These are phyloP conservation scores for Adrianichthys oophorus DNA, from an alignment of 2,797 vertebrate genomes.

Conservation along the genomic window DNA sequence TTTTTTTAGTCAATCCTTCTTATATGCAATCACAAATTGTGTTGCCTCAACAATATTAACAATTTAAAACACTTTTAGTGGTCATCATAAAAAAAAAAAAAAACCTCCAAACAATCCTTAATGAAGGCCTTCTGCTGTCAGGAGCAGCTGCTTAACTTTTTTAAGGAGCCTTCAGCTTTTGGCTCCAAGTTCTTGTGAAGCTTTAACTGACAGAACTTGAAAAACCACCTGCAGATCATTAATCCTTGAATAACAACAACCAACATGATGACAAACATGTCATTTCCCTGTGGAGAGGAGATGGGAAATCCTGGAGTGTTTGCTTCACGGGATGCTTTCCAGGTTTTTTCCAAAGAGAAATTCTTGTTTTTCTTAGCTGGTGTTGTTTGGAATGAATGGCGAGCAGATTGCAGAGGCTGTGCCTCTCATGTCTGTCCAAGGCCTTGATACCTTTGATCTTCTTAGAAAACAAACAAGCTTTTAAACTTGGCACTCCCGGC, in stretches of 20 bases:
- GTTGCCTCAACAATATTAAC: no score
- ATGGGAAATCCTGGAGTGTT: conserved; percentile 61
- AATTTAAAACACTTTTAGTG: no score
- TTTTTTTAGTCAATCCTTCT: no score
- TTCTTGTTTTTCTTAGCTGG: conserved; percentile 64
- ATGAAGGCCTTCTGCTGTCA: no score
- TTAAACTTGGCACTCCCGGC: conserved; percentile 61
- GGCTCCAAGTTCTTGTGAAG: conserved; percentile 21
- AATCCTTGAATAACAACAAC: conserved; percentile 36
- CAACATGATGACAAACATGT: conserved; percentile 56
- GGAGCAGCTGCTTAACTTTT: conserved; percentile 23
- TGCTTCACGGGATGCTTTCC: conserved; percentile 74
- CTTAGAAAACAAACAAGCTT: conserved; percentile 76
- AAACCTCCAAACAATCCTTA: no score
- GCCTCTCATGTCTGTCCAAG: conserved; percentile 80
- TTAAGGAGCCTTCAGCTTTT: conserved; percentile 10
- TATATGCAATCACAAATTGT: no score
- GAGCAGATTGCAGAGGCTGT: conserved; percentile 72
- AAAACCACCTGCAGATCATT: conserved; percentile 46
- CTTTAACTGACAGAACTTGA: conserved; percentile 12
- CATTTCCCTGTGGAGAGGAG: conserved; percentile 43
- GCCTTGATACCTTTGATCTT: conserved; percentile 77
- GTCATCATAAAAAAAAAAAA: no score
- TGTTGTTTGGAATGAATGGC: conserved; percentile 70
- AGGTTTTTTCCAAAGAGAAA: conserved; percentile 69